Conservation (phyloP, 2,113 vertebrate genomes). For the Mystacornis crossleyi region DNA sequence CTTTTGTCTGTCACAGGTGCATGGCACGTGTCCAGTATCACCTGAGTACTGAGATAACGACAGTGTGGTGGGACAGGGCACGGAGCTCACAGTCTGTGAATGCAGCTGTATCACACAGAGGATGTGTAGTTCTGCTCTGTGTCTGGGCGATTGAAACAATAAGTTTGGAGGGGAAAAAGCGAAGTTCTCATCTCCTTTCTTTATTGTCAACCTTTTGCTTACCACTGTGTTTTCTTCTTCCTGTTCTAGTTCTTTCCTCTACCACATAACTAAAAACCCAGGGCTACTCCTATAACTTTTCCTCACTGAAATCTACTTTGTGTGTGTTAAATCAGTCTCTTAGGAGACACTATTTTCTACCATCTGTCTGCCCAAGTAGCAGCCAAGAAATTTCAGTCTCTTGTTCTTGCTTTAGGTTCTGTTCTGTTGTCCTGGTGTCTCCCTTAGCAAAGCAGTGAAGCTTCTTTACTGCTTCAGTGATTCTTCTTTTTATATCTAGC, state of each 20-base stretch:
- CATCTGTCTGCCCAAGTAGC: background rate
- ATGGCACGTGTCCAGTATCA: background rate
- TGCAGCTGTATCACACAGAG: background rate
- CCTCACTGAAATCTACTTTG: background rate
- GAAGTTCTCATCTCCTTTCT: background rate
- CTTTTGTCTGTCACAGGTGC: background rate
- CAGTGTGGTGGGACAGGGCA: too few species aligned
- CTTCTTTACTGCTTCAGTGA: background rate
- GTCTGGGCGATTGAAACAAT: background rate
- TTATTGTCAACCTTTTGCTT: background rate
- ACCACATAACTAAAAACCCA: background rate
- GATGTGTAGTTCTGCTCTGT: background rate
- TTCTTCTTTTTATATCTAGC: background rate
- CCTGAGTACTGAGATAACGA: fast-evolving
- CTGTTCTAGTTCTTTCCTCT: background rate
- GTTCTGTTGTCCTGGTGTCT: background rate
- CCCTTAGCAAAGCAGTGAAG: background rate
- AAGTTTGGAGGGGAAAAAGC: background rate
- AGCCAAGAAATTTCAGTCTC: background rate
- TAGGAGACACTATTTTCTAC: background rate
- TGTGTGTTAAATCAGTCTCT: background rate
- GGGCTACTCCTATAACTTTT: background rate
- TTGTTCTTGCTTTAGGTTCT: background rate
- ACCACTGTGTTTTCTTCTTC: background rate
- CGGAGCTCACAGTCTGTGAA: fast-evolving